Evolutionary conservation across 2,113 vertebrate genomes (phyloP), one percentile per base, ranked within the genome.

Genomic region (Chrysochloris asiatica): DNA sequence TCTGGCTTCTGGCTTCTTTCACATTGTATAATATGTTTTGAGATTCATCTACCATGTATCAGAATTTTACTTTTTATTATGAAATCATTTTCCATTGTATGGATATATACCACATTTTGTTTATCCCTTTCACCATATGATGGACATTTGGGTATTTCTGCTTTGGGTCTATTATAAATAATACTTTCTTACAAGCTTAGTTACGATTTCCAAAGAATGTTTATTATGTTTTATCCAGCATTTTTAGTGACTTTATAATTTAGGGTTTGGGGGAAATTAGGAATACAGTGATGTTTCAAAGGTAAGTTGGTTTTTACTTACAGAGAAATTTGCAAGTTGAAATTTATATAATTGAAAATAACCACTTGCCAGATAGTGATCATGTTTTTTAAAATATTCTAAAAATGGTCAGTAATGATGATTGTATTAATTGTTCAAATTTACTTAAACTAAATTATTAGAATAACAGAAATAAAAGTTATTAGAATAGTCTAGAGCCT

Each of bases 301-400:
- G 26, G 78, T 3, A 88, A 72, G 7, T 19, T 45, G 11, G 30
- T 48, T 92, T 80, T 89, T 71, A 47, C 8, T 19, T 69, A 21
- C 26, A 72, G 72, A 38, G 75, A 14, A 85, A 50, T 50, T 84
- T 75, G 21, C 54, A 41, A 86, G 41, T 92, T 52, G 59, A 71
- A 85, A 90, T 36, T 83, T 73, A 30, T 93, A 38, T 83, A 26
- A 38, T 63, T 83, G 50, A 56, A 90, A 87, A 45, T 83, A 79
- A 17, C 83, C 21, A 75, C 26, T 81, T 81, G 13, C 59, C 84
- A 54, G 6, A 26, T n/a, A 80, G 14, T 47, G 14, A 47, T 88
- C 65, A 43, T n/a, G 48, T 87, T 48, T 22, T 7, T 59, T 56
- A 67, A 67, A 67, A 36, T 36, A 36, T 67, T 67, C 65, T 36